phyloP scores from a whole-genome alignment of 1,140 invertebrate genomes.

The Megalopta genalis region DNA sequence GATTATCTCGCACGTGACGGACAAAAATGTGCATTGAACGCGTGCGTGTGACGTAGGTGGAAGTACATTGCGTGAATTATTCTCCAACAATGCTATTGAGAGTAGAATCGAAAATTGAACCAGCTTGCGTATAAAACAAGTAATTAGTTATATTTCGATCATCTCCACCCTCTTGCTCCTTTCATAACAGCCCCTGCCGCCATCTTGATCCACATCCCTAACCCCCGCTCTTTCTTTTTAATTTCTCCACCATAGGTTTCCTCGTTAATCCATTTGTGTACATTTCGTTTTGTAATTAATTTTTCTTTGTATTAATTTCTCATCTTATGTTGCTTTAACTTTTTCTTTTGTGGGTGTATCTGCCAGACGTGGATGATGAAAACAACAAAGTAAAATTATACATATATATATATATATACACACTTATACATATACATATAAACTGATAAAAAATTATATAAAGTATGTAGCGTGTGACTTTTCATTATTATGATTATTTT shows the following conservation, averaged over 20 bases:
- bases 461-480: constrained; percentile 56
- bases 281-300: constrained; percentile 49
- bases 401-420: constrained; percentile 43
- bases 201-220: background rate
- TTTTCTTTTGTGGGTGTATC: constrained; percentile 45
- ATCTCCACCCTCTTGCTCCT: background rate
- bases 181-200: no score
- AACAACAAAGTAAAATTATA: constrained; percentile 33
- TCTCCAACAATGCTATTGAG: constrained; percentile 23
- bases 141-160: constrained; percentile 10
- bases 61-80: constrained; percentile 26
- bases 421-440: constrained; percentile 41
- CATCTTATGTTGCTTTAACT: constrained; percentile 23
- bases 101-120: constrained; percentile 32
- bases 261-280: constrained; percentile 20
- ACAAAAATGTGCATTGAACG: constrained; percentile 2
- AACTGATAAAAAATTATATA: constrained; percentile 37
- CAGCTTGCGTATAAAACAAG: constrained; percentile 11
- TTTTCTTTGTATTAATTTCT: constrained; percentile 41
- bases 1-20: background rate
- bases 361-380: constrained; percentile 46
- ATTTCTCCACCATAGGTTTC: constrained; percentile 9
- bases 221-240: constrained; percentile 13
- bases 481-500: constrained; percentile 9
- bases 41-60: constrained; percentile 23